phyloP scores from a whole-genome alignment of 2,113 vertebrate species.

The Trogon melanurus region DNA sequence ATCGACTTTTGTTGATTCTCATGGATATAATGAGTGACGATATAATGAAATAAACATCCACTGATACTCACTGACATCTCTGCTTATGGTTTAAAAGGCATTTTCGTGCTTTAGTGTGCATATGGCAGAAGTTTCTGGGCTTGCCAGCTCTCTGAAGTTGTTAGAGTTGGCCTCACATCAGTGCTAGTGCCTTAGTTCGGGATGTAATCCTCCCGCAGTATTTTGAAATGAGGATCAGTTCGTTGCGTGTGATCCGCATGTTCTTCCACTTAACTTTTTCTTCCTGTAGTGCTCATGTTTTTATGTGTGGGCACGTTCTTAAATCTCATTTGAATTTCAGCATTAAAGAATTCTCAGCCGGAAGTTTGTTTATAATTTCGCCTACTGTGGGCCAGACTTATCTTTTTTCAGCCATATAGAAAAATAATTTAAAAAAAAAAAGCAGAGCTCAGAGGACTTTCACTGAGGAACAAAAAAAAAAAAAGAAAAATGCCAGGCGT shows the following conservation, averaged over 20 bases:
- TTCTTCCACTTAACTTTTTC: neutral
- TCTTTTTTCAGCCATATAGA: neutral
- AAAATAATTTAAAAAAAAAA: neutral
- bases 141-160: neutral
- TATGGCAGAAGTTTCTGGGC: neutral
- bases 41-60: too few relatives aligned
- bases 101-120: neutral
- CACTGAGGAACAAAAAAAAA: neutral
- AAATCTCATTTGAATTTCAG: neutral
- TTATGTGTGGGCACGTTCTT: neutral
- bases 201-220: neutral
- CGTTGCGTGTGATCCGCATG: rapidly evolving
- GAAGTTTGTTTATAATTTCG: neutral
- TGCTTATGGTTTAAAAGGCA: neutral
- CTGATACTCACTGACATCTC: neutral
- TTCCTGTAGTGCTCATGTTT: neutral
- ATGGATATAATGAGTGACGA: too few relatives aligned
- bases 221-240: neutral
- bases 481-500: neutral
- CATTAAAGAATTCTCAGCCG: too few relatives aligned
- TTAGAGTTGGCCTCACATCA: neutral
- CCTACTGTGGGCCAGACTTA: neutral
- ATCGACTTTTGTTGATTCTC: neutral
- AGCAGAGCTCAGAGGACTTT: neutral
- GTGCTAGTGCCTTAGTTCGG: neutral